Evolutionary conservation across 2,113 vertebrate species (phyloP).

Genomic region (Oreotragus oreotragus): DNA sequence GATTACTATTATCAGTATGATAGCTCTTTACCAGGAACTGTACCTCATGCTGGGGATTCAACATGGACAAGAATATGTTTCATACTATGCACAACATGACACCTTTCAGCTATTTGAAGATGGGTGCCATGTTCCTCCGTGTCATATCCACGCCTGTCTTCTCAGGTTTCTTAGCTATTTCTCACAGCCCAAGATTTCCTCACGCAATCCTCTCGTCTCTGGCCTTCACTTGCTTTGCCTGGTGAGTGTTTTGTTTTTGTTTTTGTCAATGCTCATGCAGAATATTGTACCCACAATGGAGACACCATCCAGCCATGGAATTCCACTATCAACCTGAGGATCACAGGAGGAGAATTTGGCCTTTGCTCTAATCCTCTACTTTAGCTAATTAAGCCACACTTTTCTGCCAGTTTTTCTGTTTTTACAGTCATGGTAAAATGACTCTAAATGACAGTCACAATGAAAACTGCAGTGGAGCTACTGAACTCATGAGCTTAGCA

Average conservation of each 20-base stretch:
- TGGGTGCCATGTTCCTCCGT: neutral
- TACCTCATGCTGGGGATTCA: neutral
- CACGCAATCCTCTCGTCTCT: neutral
- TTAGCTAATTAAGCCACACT: neutral
- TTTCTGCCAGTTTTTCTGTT: neutral
- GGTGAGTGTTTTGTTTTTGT: neutral
- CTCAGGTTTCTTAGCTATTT: neutral
- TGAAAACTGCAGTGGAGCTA: neutral
- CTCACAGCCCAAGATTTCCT: neutral
- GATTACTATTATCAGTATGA: neutral
- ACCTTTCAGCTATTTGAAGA: neutral
- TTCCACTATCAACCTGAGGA: neutral
- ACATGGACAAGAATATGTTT: neutral
- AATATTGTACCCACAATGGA: neutral
- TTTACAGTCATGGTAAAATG: neutral
- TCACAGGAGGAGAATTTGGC: neutral
- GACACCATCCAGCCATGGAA: neutral
- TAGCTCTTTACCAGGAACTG: neutral
- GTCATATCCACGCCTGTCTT: neutral
- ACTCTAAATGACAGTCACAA: neutral
- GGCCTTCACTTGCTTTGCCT: neutral
- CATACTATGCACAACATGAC: neutral
- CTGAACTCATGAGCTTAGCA: neutral
- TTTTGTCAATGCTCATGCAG: neutral
- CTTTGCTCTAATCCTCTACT: neutral